Conservation (phyloP, 2,113 vertebrate species). For the Dascyllus trimaculatus region DNA sequence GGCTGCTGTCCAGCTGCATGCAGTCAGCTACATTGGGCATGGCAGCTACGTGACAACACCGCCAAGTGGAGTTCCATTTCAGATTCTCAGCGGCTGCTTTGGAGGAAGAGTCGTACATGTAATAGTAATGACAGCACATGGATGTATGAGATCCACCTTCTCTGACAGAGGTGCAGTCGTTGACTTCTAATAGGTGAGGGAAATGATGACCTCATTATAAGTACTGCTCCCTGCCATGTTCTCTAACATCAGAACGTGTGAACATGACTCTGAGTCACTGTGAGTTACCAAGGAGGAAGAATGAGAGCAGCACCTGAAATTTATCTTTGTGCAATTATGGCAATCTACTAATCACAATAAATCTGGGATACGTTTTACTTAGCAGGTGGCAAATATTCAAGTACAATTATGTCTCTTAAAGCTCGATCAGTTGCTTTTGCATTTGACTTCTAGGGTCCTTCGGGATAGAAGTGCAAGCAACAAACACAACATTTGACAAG, state of each 20-base stretch:
- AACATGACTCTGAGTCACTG: constrained; percentile 8
- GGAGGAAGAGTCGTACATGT: constrained; percentile 26
- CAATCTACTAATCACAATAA: too few species aligned
- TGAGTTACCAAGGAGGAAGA: neutral
- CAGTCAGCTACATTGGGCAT: neutral
- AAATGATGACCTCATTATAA: constrained; percentile 50
- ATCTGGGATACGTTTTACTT: too few species aligned
- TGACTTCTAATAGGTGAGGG: constrained; percentile 43
- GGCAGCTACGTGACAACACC: constrained; percentile 12
- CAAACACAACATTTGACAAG: too few species aligned
- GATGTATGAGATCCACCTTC: constrained; percentile 9
- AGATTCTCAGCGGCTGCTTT: neutral
- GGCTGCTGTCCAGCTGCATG: constrained; percentile 26
- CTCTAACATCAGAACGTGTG: constrained; percentile 39
- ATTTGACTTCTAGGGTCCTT: too few species aligned
- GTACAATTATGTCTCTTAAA: too few species aligned
- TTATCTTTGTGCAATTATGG: too few species aligned
- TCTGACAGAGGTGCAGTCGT: constrained; percentile 15
- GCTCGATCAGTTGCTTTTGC: too few species aligned
- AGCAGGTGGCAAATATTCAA: too few species aligned
- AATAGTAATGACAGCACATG: constrained; percentile 45
- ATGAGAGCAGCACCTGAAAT: neutral
- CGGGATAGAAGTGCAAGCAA: too few species aligned
- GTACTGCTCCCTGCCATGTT: constrained; percentile 45
- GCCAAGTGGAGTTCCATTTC: constrained; percentile 6